Evolutionary conservation across 2,888 invertebrate species (phyloP).

Genomic region (Nasonia oneida): DNA sequence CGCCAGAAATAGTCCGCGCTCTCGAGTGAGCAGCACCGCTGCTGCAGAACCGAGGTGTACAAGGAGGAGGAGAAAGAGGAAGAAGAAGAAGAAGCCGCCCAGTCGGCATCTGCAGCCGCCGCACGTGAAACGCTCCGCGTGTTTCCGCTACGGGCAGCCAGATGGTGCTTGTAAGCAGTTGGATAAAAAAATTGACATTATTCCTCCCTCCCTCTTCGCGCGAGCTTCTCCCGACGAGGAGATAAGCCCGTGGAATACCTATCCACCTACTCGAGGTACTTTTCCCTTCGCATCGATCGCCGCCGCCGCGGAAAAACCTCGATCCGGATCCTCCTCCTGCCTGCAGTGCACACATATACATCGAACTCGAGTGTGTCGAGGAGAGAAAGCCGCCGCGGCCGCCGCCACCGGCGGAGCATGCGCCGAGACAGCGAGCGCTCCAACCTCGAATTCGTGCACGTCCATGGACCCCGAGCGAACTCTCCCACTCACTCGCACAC

Average conservation of each 20-base stretch:
- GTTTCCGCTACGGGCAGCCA: constrained; percentile 56
- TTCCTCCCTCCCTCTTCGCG: constrained; percentile 7
- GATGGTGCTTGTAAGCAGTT: constrained; percentile 60
- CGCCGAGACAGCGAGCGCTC: constrained; percentile 57
- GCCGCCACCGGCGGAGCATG: constrained; percentile 56
- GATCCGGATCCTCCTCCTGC: background rate
- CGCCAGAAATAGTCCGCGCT: background rate
- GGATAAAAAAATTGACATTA: constrained; percentile 51
- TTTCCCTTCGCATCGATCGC: background rate
- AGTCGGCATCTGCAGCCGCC: constrained; percentile 32
- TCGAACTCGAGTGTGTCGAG: background rate
- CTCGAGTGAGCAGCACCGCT: background rate
- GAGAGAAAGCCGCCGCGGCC: constrained; percentile 23
- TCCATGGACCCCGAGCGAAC: constrained; percentile 46
- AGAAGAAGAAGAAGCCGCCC: constrained; percentile 33
- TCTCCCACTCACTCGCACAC: background rate
- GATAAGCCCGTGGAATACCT: background rate
- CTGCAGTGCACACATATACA: background rate
- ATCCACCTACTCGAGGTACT: background rate
- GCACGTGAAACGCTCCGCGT: constrained; percentile 54
- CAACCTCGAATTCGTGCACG: constrained; percentile 58
- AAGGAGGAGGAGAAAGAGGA: background rate
- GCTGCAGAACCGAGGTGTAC: background rate
- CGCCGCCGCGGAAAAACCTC: background rate
- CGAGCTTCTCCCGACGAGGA: background rate